These are phyloP conservation scores for Malthinus seriepunctatus DNA, from an alignment of 2,888 invertebrate genomes.

Conservation along the genomic window DNA sequence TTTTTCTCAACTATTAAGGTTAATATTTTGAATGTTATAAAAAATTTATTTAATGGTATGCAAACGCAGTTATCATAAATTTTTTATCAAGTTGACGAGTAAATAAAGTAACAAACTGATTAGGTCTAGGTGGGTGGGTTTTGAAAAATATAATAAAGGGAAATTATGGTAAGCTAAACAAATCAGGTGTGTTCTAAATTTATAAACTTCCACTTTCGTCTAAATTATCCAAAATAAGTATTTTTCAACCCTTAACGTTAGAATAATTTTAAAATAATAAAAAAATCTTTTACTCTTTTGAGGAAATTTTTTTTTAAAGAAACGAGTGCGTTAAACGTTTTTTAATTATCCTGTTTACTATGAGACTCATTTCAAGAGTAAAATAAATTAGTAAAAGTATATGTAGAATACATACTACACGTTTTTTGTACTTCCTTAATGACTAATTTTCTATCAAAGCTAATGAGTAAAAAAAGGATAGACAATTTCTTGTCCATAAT, in stretches of 20 bases:
- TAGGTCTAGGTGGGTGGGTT: no score
- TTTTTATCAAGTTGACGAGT: conserved; percentile 4
- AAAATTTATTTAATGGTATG: conserved; percentile 10
- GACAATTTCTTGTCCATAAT: conserved; percentile 34
- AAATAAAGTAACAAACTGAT: no score
- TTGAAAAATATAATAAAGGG: no score
- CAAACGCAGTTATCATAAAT: conserved; percentile 7
- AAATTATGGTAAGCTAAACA: no score
- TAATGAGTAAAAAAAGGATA: conserved; percentile 52
- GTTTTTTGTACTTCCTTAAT: conserved; percentile 50
- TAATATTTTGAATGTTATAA: neutral
- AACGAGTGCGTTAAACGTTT: conserved; percentile 16
- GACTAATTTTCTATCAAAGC: conserved; percentile 57
- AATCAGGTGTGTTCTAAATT: no score
- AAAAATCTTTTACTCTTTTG: no score
- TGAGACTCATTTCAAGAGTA: conserved; percentile 23
- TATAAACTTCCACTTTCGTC: no score
- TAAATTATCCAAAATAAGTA: no score
- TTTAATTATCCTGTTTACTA: conserved; percentile 28
- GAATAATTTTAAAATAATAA: no score
- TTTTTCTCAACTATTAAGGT: neutral
- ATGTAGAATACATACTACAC: conserved; percentile 24
- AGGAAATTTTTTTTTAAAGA: neutral
- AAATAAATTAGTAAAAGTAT: conserved; percentile 31
- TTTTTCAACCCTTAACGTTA: no score